A percentile compares a stretch with the other conserved stretches of the same genome.
phyloP scores from a whole-genome alignment of 2,113 vertebrate species.

The Cromileptes altivelis region DNA sequence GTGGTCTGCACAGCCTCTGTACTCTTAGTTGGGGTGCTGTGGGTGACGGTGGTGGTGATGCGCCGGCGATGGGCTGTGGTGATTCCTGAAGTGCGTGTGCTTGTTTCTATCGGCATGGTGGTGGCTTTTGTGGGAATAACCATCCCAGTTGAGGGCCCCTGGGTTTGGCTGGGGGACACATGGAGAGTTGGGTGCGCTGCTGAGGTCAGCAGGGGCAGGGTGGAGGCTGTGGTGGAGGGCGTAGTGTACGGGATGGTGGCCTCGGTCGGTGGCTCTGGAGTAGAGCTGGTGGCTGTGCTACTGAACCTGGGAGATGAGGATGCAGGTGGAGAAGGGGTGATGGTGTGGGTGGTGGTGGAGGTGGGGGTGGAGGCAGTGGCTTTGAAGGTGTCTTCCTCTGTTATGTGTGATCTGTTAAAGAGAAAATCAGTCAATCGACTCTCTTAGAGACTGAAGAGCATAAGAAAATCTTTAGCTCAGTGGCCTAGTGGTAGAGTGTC shows the following conservation, averaged over 20 bases:
- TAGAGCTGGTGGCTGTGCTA: conserved; percentile 31
- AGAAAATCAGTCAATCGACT: conserved; percentile 5
- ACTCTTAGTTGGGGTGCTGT: conserved; percentile 46
- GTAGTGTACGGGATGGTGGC: conserved; percentile 19
- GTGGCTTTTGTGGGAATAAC: conserved; percentile 49
- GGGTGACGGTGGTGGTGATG: conserved; percentile 57
- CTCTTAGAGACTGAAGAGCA: neutral
- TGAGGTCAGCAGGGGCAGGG: conserved; percentile 47
- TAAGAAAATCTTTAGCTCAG: neutral
- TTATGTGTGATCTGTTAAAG: conserved; percentile 56
- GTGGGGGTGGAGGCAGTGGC: conserved; percentile 24
- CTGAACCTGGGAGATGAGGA: conserved; percentile 53
- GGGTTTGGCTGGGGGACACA: conserved; percentile 34
- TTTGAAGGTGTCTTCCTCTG: conserved; percentile 64
- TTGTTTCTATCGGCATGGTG: conserved; percentile 69
- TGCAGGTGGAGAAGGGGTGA: conserved; percentile 7
- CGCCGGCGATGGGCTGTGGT: conserved; percentile 45
- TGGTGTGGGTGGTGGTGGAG: neutral
- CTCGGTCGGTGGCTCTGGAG: conserved; percentile 25
- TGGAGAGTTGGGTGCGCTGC: conserved; percentile 13
- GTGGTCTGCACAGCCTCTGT: conserved; percentile 66
- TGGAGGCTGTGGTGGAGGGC: conserved; percentile 44
- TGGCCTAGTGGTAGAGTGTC: too few relatives aligned
- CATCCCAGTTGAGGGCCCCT: conserved; percentile 38
- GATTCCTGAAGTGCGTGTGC: conserved; percentile 49